phyloP scores from a whole-genome alignment of 1,140 invertebrate genomes.

The Mya arenaria region DNA sequence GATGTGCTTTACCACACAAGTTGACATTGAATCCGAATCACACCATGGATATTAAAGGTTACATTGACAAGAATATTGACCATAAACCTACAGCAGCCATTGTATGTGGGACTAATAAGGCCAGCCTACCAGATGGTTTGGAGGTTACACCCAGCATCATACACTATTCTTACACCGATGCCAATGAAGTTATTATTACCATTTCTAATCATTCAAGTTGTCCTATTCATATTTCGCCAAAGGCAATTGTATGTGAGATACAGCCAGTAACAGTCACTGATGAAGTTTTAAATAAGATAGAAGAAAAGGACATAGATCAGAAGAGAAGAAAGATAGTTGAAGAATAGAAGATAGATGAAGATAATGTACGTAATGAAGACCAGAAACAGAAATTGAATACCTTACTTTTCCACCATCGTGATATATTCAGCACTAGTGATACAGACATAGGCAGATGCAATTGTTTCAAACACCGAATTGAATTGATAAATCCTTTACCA shows the following conservation, averaged over 20 bases:
- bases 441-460: conserved; percentile 24
- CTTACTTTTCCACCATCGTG: conserved; percentile 2
- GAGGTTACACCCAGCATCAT: background rate
- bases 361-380: background rate
- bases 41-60: background rate
- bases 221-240: background rate
- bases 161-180: background rate
- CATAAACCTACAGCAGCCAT: background rate
- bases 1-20: background rate
- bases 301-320: background rate
- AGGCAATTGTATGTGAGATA: background rate
- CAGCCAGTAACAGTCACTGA: background rate
- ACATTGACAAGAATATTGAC: background rate
- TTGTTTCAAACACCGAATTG: conserved; percentile 30
- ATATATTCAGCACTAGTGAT: conserved; percentile 42
- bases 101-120: background rate
- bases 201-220: background rate
- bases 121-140: background rate
- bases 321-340: background rate
- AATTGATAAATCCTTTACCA: conserved; percentile 25
- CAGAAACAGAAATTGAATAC: conserved; percentile 4
- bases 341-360: background rate
- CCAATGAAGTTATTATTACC: background rate
- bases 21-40: background rate
- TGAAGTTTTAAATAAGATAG: background rate